phyloP scores from a whole-genome alignment of 1,140 invertebrate genomes.

The Neocloeon triangulifer region DNA sequence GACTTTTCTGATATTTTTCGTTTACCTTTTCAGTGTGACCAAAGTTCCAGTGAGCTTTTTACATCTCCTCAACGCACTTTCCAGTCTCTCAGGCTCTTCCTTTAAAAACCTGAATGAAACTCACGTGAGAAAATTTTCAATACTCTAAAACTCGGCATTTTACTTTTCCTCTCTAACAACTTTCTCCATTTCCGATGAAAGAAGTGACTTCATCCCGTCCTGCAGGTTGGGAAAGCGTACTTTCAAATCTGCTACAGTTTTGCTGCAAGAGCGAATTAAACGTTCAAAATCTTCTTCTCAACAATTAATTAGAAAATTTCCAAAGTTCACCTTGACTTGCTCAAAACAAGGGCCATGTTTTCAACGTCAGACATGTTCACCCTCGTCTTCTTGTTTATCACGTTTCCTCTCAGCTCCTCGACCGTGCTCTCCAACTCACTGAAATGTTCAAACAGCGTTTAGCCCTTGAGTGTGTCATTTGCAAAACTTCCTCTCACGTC shows the following conservation, averaged over 20 bases:
- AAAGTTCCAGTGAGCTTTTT: constrained; percentile 91
- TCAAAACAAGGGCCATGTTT: constrained; percentile 80
- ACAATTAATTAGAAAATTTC: not conserved
- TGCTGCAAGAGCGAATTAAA: constrained; percentile 25
- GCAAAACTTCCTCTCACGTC: constrained; percentile 26
- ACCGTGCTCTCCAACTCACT: constrained; percentile 85
- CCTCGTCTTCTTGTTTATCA: constrained; percentile 79
- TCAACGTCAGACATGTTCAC: constrained; percentile 95
- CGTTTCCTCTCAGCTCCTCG: constrained; percentile 81
- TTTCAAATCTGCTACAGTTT: constrained; percentile 88
- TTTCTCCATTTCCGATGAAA: constrained; percentile 84
- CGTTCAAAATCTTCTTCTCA: not conserved
- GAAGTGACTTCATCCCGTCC: constrained; percentile 65
- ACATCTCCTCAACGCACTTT: constrained; percentile 72
- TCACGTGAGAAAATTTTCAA: constrained; percentile 7
- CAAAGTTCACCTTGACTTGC: constrained; percentile 40
- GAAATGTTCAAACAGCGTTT: constrained; percentile 10
- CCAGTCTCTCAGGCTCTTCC: constrained; percentile 80
- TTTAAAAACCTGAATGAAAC: constrained; percentile 48
- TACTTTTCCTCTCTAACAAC: constrained; percentile 79
- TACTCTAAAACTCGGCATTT: constrained; percentile 10
- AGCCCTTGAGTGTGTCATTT: too few relatives aligned
- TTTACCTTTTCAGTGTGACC: constrained; percentile 88
- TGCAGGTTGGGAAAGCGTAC: constrained; percentile 71
- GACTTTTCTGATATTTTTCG: too few relatives aligned